A percentile compares a stretch with the other conserved stretches of the same genome.
Conservation (phyloP, 2,113 vertebrate species). For the Corythoichthys intestinalis region DNA sequence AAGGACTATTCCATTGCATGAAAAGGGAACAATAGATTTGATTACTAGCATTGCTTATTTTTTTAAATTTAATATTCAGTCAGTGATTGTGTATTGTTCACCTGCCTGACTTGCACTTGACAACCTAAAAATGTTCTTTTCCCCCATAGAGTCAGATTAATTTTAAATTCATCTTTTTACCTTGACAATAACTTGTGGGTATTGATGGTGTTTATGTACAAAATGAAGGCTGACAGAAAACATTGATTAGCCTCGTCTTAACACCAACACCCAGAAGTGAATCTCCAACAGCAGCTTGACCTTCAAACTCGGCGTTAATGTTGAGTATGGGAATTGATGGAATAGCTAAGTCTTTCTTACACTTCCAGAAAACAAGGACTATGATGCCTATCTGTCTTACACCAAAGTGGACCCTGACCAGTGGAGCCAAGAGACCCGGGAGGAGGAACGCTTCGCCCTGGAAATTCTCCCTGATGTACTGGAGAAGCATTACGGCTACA, state of each 20-base stretch:
- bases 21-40: too few species aligned
- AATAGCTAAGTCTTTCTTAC: not conserved
- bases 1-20: too few species aligned
- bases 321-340: not conserved
- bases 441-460: constrained; percentile 96
- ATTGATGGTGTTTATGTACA: not conserved
- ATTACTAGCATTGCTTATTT: too few species aligned
- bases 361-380: constrained; percentile 91
- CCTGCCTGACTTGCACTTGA: not conserved
- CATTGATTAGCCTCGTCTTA: too few species aligned
- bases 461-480: constrained; percentile 97
- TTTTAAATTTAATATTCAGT: too few species aligned
- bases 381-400: constrained; percentile 96
- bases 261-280: not conserved
- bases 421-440: constrained; percentile 96
- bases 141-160: too few species aligned
- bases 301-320: not conserved
- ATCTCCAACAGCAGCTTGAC: not conserved
- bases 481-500: constrained; percentile 98
- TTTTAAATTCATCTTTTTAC: too few species aligned
- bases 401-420: constrained; percentile 99
- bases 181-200: too few species aligned
- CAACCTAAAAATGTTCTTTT: too few species aligned
- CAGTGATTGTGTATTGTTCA: too few species aligned
- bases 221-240: not conserved